phyloP scores from a whole-genome alignment of 1,140 invertebrate species.

The Scylla paramamosain region DNA sequence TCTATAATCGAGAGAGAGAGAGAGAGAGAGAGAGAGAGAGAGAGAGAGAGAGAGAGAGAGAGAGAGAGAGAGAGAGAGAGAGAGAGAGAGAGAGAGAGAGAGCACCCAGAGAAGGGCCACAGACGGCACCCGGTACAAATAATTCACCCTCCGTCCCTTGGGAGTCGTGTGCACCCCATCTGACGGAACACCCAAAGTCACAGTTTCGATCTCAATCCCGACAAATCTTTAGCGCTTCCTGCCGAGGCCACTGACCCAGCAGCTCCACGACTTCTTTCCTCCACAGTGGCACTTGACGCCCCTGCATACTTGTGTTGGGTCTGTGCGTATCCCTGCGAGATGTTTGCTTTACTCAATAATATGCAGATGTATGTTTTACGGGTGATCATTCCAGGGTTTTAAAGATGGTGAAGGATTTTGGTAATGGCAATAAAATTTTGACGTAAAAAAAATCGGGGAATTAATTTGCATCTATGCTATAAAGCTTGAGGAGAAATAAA shows the following conservation, averaged over 20 bases:
- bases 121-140: not conserved
- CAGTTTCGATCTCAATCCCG: not conserved
- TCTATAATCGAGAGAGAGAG: not conserved
- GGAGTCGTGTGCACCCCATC: not conserved
- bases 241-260: not conserved
- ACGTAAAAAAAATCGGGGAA: no score
- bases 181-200: not conserved
- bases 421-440: no score
- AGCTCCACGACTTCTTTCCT: not conserved
- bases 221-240: not conserved
- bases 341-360: no score
- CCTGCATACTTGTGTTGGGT: no score
- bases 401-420: no score
- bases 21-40: not conserved
- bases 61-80: slow-evolving; percentile 3
- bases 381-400: no score
- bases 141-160: not conserved
- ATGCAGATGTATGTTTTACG: no score
- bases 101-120: not conserved
- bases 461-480: no score
- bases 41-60: slow-evolving; percentile 3
- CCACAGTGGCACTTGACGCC: no score
- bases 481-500: no score
- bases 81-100: not conserved
- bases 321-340: no score